Conservation (phyloP, 1,140 invertebrate genomes). For the Drosophila tristis region DNA sequence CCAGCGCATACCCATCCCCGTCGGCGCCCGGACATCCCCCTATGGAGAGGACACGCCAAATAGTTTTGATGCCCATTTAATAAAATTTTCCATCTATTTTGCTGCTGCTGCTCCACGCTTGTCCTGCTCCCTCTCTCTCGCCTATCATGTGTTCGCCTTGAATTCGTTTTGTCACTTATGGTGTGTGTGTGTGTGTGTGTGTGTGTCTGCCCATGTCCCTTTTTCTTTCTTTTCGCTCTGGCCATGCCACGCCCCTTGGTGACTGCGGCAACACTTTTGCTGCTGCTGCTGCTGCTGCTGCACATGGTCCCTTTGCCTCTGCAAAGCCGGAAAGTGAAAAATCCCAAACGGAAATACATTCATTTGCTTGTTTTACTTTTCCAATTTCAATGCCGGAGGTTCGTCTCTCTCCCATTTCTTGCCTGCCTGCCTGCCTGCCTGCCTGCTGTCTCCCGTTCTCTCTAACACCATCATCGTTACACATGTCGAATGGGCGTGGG, state of each 20-base stretch:
- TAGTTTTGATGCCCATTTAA: constrained; percentile 79
- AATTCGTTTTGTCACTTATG: constrained; percentile 65
- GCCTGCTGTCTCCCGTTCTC: background rate
- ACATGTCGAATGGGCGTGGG: constrained; percentile 29
- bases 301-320: constrained; percentile 6
- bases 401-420: constrained; percentile 7
- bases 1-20: too few species aligned
- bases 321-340: constrained; percentile 72
- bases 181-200: constrained; percentile 21
- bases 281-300: constrained; percentile 22
- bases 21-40: background rate
- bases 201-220: background rate
- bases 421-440: background rate
- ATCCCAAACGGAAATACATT: constrained; percentile 82
- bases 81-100: constrained; percentile 76
- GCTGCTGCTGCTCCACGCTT: constrained; percentile 15
- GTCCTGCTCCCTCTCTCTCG: background rate
- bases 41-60: constrained; percentile 61
- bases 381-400: constrained; percentile 76
- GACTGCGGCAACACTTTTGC: constrained; percentile 58
- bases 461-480: constrained; percentile 34
- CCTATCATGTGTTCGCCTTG: constrained; percentile 11
- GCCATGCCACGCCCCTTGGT: constrained; percentile 14
- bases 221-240: background rate
- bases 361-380: constrained; percentile 82